These are phyloP conservation scores for Delphinus delphis DNA, from an alignment of 2,113 vertebrate species.

Conservation along the genomic window DNA sequence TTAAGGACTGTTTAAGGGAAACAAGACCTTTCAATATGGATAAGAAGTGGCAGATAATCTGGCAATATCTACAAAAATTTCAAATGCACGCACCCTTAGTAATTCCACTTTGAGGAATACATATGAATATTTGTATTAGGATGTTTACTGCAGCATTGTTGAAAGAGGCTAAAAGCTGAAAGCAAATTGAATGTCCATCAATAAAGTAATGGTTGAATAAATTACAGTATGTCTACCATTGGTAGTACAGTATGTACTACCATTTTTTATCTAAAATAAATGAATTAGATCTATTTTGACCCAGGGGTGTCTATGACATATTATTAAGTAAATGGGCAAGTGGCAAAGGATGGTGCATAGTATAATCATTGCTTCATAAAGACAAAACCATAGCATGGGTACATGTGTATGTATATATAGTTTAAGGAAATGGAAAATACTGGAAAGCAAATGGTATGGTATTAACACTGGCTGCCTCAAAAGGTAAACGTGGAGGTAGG, in stretches of 20 bases:
- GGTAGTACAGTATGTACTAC: too few relatives aligned
- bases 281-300: slow-evolving; percentile 40
- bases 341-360: neutral
- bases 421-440: slow-evolving; percentile 18
- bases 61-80: slow-evolving; percentile 13
- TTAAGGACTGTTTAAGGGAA: neutral
- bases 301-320: neutral
- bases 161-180: neutral
- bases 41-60: slow-evolving; percentile 45
- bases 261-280: neutral
- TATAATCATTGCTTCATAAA: slow-evolving; percentile 33
- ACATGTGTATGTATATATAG: neutral
- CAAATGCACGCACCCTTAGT: neutral
- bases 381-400: neutral
- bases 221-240: neutral
- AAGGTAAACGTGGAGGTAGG: neutral
- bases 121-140: neutral
- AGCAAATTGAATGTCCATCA: slow-evolving; percentile 22
- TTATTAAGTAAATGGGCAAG: neutral
- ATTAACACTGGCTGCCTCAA: neutral
- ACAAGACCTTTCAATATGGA: slow-evolving; percentile 7
- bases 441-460: neutral
- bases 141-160: neutral
- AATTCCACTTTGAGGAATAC: neutral
- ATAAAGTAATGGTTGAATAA: slow-evolving; percentile 47